phyloP scores from a whole-genome alignment of 2,797 vertebrate genomes.

The Phyllotis vaccarum region DNA sequence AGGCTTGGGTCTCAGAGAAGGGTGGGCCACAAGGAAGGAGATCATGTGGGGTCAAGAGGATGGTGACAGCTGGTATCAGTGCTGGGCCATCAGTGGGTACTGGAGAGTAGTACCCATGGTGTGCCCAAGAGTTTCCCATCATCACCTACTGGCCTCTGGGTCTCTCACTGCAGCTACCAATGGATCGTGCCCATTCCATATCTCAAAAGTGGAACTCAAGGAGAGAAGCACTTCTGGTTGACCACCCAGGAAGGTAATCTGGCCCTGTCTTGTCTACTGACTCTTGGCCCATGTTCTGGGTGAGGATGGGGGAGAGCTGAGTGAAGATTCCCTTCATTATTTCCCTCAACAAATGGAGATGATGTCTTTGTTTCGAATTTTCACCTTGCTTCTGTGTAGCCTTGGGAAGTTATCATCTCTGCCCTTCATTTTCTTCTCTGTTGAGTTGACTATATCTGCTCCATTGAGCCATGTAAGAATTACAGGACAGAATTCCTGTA shows the following conservation, averaged over 20 bases:
- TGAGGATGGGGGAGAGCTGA: not conserved
- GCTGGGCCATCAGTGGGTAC: not conserved
- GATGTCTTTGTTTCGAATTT: not conserved
- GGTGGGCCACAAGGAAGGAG: not conserved
- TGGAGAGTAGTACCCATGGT: not conserved
- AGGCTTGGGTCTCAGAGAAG: not conserved
- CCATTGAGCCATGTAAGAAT: not conserved
- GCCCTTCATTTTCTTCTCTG: not conserved
- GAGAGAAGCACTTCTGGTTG: constrained; percentile 88
- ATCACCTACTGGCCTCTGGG: not conserved
- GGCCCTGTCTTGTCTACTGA: not conserved
- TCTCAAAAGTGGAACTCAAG: constrained; percentile 67
- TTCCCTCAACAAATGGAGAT: not conserved
- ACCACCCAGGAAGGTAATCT: not conserved
- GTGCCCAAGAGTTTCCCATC: accelerated
- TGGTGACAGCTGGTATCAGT: not conserved
- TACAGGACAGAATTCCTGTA: not conserved
- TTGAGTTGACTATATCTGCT: not conserved
- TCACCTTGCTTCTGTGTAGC: not conserved
- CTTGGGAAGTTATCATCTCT: not conserved
- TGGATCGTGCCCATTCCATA: constrained; percentile 95
- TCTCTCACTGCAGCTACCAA: constrained; percentile 89
- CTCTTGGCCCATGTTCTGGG: not conserved
- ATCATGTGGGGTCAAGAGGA: not conserved
- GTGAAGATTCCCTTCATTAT: not conserved